These are phyloP conservation scores for Caenorhabditis inopinata DNA, from an alignment of 1,140 invertebrate genomes.

Conservation along the genomic window DNA sequence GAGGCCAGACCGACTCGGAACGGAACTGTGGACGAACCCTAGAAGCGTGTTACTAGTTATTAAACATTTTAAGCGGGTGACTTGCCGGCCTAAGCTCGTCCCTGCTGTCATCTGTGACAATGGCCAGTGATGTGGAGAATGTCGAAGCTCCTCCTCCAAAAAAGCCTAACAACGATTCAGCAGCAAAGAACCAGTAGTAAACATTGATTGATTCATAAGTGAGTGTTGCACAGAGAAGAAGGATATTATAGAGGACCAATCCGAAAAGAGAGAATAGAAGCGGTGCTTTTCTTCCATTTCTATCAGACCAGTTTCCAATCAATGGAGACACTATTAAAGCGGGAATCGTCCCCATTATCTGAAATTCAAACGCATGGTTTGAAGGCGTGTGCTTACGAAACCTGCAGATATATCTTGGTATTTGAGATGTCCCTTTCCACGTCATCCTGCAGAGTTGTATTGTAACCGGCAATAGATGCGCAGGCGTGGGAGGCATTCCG, in stretches of 20 bases:
- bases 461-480: constrained; percentile 15
- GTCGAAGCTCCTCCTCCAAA: constrained; percentile 18
- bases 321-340: constrained; percentile 17
- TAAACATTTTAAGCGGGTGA: neutral
- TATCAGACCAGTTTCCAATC: constrained; percentile 40
- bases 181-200: constrained; percentile 23
- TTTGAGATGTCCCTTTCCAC: constrained; percentile 40
- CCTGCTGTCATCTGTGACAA: constrained; percentile 42
- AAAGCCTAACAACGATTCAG: constrained; percentile 12
- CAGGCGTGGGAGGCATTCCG: constrained; percentile 23
- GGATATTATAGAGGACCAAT: neutral
- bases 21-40: constrained; percentile 39
- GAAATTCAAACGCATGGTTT: neutral
- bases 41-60: neutral
- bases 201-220: constrained; percentile 36
- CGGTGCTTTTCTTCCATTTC: constrained; percentile 35
- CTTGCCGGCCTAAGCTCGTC: constrained; percentile 40
- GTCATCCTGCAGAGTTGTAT: constrained; percentile 27
- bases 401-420: constrained; percentile 35
- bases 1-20: constrained; percentile 42
- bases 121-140: constrained; percentile 1
- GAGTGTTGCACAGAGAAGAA: constrained; percentile 20
- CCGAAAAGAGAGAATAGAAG: constrained; percentile 29
- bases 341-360: constrained; percentile 18
- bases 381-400: neutral